These are phyloP conservation scores for Spilogale gracilis DNA, from an alignment of 2,113 vertebrate genomes.

Conservation along the genomic window DNA sequence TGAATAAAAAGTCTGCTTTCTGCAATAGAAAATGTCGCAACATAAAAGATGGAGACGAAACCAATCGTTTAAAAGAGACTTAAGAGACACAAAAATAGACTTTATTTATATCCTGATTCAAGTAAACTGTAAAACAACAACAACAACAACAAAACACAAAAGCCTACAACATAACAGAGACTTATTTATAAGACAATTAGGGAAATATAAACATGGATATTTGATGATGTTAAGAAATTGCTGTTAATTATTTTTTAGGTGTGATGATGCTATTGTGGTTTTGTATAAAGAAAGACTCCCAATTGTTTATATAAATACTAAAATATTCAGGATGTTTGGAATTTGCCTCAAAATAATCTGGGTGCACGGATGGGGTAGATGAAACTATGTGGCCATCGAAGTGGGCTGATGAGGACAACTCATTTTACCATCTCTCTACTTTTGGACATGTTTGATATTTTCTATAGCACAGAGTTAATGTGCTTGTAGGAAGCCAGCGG, in stretches of 20 bases:
- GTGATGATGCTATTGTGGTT: background rate
- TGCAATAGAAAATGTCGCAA: background rate
- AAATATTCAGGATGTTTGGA: background rate
- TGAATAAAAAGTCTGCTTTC: background rate
- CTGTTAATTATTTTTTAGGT: background rate
- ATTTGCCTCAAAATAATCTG: slow-evolving; percentile 9
- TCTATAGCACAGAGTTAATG: background rate
- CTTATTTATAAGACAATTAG: background rate
- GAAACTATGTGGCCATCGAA: background rate
- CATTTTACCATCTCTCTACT: background rate
- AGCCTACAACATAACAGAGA: background rate
- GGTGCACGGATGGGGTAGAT: background rate
- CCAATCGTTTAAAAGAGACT: background rate
- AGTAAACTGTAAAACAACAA: background rate
- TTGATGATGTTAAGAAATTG: background rate
- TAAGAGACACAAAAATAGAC: background rate
- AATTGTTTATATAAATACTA: background rate
- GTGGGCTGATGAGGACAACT: fast-evolving
- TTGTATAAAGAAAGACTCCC: background rate
- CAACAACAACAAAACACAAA: background rate
- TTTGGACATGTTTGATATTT: background rate
- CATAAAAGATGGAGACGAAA: background rate
- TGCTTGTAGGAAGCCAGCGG: background rate
- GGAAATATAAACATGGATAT: background rate
- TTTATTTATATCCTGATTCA: background rate